Evolutionary conservation across 2,113 vertebrate species (phyloP).

Genomic region (Sinosuthora webbiana): DNA sequence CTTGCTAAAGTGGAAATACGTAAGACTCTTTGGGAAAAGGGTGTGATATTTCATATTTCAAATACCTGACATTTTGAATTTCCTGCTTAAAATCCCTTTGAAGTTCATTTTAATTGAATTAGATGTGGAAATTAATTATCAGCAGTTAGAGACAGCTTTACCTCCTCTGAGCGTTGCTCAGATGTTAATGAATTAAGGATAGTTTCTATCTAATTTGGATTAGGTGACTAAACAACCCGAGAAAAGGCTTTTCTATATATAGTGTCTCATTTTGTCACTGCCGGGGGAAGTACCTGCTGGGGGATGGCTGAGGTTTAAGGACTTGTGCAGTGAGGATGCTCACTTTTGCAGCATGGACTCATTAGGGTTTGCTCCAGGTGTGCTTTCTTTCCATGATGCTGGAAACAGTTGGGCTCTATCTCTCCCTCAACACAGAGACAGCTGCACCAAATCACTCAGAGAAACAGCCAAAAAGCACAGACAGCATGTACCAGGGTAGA

Average conservation of each 20-base stretch:
- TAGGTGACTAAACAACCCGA: constrained; percentile 2
- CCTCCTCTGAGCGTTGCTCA: constrained; percentile 11
- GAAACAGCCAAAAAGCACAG: background rate
- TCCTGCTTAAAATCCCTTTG: constrained; percentile 15
- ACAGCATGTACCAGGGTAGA: background rate
- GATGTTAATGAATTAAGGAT: constrained; percentile 37
- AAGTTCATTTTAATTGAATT: constrained; percentile 48
- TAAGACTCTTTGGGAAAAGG: background rate
- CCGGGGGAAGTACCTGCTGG: background rate
- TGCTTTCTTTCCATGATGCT: background rate
- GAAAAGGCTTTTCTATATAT: background rate
- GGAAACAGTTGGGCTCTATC: background rate
- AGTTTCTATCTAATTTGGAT: constrained; percentile 37
- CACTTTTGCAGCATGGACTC: background rate
- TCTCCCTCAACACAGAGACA: background rate
- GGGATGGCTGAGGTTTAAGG: background rate
- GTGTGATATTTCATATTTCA: background rate
- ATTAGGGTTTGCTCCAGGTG: background rate
- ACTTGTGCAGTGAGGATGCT: background rate
- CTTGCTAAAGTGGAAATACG: background rate
- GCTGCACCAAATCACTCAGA: background rate
- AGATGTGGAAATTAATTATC: constrained; percentile 42
- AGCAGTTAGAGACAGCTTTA: background rate
- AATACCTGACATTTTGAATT: background rate
- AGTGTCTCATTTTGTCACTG: background rate